A percentile compares a stretch with the other conserved stretches of the same genome.
phyloP scores from a whole-genome alignment of 37 sponge, comb jelly and placozoan species.

The Lycopodina hypogea region DNA sequence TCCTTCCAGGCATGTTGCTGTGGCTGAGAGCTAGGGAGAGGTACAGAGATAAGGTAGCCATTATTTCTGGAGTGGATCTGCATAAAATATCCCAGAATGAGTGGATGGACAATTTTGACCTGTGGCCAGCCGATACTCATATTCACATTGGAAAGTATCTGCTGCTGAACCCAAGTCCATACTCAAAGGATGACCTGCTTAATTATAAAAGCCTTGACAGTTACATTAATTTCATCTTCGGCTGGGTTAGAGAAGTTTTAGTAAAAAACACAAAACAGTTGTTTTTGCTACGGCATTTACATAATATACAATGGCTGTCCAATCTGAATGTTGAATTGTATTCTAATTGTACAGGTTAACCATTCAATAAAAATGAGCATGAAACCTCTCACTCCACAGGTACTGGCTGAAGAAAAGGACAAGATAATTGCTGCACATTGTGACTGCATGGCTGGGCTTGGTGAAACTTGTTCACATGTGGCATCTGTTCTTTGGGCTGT shows the following conservation, averaged over 20 bases:
- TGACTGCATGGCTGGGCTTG: conserved; percentile 75
- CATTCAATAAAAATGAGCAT: conserved; percentile 51
- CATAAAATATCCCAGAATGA: background rate
- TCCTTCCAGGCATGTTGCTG: too few relatives aligned
- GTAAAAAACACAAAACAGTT: too few relatives aligned
- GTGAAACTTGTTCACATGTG: conserved; percentile 68
- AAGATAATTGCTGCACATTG: conserved; percentile 62
- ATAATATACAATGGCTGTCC: too few relatives aligned
- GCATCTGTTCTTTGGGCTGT: conserved; percentile 58
- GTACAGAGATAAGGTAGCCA: background rate
- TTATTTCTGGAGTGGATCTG: conserved; percentile 8
- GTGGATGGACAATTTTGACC: background rate
- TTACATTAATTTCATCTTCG: conserved; percentile 50
- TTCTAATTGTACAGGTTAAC: conserved; percentile 14
- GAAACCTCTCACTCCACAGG: conserved; percentile 52
- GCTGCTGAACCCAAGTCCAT: conserved; percentile 54
- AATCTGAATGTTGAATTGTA: background rate
- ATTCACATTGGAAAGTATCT: conserved; percentile 17
- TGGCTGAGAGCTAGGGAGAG: background rate
- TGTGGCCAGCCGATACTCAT: background rate
- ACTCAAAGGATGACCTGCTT: conserved; percentile 51
- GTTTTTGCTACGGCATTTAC: too few relatives aligned
- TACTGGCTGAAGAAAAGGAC: conserved; percentile 34
- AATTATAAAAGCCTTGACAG: conserved; percentile 68
- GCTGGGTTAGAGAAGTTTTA: conserved; percentile 61